Evolutionary conservation across 2,888 invertebrate genomes (phyloP).

Genomic region (Vannuccia rotundouncinata): DNA sequence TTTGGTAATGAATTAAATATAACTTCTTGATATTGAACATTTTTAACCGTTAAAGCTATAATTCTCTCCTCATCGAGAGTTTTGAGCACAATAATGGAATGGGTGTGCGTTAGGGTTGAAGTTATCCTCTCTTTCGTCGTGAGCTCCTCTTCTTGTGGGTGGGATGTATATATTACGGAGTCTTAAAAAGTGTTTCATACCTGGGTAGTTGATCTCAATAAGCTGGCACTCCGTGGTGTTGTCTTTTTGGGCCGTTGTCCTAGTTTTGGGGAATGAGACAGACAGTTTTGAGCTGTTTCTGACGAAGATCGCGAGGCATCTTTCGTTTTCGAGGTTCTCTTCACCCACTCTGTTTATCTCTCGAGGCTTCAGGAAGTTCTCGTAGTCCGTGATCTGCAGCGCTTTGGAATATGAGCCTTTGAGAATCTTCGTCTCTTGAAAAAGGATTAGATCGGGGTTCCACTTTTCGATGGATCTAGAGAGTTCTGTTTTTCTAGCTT

Average conservation of each 20-base stretch:
- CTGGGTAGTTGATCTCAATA: neutral
- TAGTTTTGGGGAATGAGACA: neutral
- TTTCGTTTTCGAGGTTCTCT: neutral
- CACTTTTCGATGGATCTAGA: neutral
- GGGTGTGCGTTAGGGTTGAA: neutral
- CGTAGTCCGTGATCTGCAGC: neutral
- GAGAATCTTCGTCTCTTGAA: neutral
- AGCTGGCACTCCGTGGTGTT: neutral
- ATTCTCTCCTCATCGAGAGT: too few relatives aligned
- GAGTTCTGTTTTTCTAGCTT: neutral
- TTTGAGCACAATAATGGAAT: too few relatives aligned
- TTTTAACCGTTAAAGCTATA: too few relatives aligned
- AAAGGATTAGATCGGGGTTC: neutral
- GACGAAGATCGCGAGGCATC: neutral
- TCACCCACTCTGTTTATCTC: neutral
- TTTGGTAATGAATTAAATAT: too few relatives aligned
- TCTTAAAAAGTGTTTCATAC: neutral
- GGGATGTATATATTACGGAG: neutral
- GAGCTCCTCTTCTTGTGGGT: neutral
- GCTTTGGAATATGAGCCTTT: neutral
- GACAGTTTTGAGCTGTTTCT: neutral
- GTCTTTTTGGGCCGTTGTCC: neutral
- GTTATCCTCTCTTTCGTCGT: neutral
- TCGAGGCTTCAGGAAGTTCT: neutral
- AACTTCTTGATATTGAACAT: too few relatives aligned